A percentile compares a stretch with the other conserved stretches of the same genome.
These are phyloP conservation scores for Ashinkailepas kermadecensis DNA, from an alignment of 2,888 invertebrate species.

Conservation along the genomic window DNA sequence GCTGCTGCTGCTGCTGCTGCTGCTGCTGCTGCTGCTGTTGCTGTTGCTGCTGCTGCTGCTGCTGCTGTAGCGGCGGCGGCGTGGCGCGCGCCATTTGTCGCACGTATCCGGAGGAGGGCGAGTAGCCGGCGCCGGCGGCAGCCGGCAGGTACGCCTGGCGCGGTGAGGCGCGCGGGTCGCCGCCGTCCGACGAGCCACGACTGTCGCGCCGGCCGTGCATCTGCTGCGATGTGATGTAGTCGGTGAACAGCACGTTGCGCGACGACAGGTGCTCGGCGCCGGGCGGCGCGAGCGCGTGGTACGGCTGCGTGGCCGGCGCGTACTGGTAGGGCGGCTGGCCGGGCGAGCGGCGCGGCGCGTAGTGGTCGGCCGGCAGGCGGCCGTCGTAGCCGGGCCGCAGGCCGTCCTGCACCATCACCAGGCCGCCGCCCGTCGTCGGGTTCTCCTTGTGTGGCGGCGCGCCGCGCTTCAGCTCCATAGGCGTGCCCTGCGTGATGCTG, in stretches of 20 bases:
- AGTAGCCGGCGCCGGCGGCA: not conserved
- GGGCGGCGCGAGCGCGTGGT: conserved; percentile 24
- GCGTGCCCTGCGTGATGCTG: conserved; percentile 86
- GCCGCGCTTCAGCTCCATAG: conserved; percentile 47
- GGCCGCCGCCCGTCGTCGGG: conserved; percentile 26
- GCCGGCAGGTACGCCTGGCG: conserved; percentile 4
- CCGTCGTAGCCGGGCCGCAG: conserved; percentile 28
- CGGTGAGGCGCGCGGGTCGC: conserved; percentile 30
- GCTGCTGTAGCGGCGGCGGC: not conserved
- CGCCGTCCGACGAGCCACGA: conserved; percentile 30
- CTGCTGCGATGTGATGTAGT: conserved; percentile 94
- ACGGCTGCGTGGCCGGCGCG: conserved; percentile 27
- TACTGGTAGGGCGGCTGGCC: conserved; percentile 29
- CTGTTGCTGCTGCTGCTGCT: not conserved
- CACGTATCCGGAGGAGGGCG: not conserved
- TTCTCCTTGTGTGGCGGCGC: conserved; percentile 21
- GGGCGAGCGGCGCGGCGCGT: conserved; percentile 28
- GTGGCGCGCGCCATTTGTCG: not conserved
- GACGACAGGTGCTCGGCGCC: conserved; percentile 47
- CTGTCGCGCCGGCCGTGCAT: conserved; percentile 56
- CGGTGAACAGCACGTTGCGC: conserved; percentile 80
- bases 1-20: conserved; percentile 23
- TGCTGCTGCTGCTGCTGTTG: not conserved
- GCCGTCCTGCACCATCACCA: conserved; percentile 9
- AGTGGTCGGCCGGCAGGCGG: conserved; percentile 15